These are phyloP conservation scores for Drepanosiphum platanoidis DNA, from an alignment of 2,888 invertebrate genomes.

Conservation along the genomic window DNA sequence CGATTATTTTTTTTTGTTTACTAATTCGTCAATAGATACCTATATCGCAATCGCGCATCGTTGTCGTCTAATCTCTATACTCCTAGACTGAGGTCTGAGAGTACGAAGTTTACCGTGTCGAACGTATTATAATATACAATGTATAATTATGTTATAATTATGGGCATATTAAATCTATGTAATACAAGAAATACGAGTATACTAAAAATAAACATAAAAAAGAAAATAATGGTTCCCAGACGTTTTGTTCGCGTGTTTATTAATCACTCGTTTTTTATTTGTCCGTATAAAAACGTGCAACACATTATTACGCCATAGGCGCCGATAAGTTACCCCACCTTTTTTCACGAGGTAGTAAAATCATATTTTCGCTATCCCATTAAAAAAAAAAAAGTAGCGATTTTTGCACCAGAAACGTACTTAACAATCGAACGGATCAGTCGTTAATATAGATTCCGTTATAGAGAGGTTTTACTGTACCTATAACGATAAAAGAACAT, in stretches of 20 bases:
- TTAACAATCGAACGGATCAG: too few relatives aligned
- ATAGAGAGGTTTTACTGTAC: too few relatives aligned
- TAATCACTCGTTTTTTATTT: neutral
- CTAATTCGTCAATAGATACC: neutral
- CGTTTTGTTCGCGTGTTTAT: neutral
- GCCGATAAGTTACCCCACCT: too few relatives aligned
- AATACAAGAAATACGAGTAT: conserved; percentile 3
- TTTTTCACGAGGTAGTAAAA: too few relatives aligned
- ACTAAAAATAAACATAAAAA: neutral
- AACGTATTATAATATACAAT: neutral
- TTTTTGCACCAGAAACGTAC: too few relatives aligned
- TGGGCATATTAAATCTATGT: conserved; percentile 15
- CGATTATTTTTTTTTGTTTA: neutral
- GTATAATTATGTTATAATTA: too few relatives aligned
- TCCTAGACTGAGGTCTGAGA: neutral
- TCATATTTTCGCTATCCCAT: too few relatives aligned
- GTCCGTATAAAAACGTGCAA: neutral
- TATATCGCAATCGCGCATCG: neutral
- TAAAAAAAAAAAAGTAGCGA: too few relatives aligned
- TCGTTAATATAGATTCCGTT: too few relatives aligned
- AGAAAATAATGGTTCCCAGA: neutral
- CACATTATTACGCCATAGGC: neutral
- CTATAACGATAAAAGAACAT: too few relatives aligned
- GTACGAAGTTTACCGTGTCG: neutral
- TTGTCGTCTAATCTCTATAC: too few relatives aligned